Conservation (phyloP, 2,113 vertebrate genomes). For the Hypomesus transpacificus region DNA sequence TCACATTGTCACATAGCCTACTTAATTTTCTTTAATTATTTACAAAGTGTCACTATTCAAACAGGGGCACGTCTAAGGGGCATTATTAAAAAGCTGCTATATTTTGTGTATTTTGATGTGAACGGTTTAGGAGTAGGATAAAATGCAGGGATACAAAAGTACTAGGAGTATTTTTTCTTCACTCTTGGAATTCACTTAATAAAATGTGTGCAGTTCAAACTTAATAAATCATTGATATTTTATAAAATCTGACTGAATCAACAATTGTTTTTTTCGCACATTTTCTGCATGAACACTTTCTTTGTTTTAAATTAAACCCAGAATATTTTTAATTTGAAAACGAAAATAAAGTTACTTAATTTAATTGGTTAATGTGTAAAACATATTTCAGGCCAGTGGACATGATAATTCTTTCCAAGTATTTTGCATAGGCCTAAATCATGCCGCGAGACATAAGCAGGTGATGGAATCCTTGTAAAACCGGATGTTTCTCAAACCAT, state of each 20-base stretch:
- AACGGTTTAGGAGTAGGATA: slow-evolving; percentile 33
- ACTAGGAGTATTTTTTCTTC: slow-evolving; percentile 50
- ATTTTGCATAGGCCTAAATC: slow-evolving; percentile 12
- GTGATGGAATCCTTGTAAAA: slow-evolving; percentile 35
- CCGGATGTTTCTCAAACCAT: slow-evolving; percentile 19
- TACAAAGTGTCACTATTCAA: slow-evolving; percentile 38
- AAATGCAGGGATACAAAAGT: slow-evolving; percentile 14
- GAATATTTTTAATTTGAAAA: too few species aligned
- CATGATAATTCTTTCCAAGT: neutral
- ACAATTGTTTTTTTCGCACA: slow-evolving; percentile 24
- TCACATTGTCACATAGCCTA: slow-evolving; percentile 40
- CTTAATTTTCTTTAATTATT: slow-evolving; percentile 30
- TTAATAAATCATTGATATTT: slow-evolving; percentile 74
- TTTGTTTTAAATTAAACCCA: too few species aligned
- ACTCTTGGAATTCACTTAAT: slow-evolving; percentile 63
- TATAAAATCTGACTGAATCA: slow-evolving; percentile 40
- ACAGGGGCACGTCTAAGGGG: slow-evolving; percentile 50
- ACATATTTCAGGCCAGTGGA: too few species aligned
- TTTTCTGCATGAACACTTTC: neutral
- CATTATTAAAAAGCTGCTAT: slow-evolving; percentile 64
- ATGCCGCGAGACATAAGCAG: slow-evolving; percentile 10
- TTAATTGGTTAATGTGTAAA: neutral
- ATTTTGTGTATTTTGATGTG: slow-evolving; percentile 58
- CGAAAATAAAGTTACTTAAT: neutral
- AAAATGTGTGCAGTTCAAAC: slow-evolving; percentile 66